Percentiles rank a stretch among this genome's conserved stretches.
These are phyloP conservation scores for Catharus minimus DNA, from an alignment of 2,113 vertebrate species.

Conservation along the genomic window DNA sequence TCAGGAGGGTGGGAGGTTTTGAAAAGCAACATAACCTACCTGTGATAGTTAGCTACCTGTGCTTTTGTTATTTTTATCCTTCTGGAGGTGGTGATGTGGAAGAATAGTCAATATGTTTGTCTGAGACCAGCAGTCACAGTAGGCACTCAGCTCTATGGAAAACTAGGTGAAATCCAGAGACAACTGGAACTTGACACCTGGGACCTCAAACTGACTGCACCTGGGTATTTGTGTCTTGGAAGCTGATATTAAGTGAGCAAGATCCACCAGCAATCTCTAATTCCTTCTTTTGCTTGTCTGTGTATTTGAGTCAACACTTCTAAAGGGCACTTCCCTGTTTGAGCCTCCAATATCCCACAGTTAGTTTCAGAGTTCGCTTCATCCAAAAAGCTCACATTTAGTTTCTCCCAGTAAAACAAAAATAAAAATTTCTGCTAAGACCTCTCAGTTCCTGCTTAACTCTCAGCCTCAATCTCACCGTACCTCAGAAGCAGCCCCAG, in stretches of 20 bases:
- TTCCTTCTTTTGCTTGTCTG: not conserved
- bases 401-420: not conserved
- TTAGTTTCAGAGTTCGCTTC: not conserved
- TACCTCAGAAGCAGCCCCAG: not conserved
- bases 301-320: rapidly evolving
- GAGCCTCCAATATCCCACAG: not conserved
- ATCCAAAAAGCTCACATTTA: not conserved
- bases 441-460: not conserved
- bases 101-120: not conserved
- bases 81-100: not conserved
- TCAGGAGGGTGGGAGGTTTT: not conserved
- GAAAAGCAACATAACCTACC: not conserved
- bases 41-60: not conserved
- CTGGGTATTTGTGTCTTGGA: not conserved
- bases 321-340: not conserved
- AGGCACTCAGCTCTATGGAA: not conserved
- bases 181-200: not conserved
- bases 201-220: not conserved
- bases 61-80: not conserved
- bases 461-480: not conserved
- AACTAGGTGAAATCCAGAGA: not conserved
- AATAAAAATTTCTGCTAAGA: not conserved
- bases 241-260: not conserved
- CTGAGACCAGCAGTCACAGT: not conserved
- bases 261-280: not conserved